Evolutionary conservation across 2,888 invertebrate genomes (phyloP), one percentile per base, ranked within the genome.

Genomic region (Leptinotarsa rubiginosa): DNA sequence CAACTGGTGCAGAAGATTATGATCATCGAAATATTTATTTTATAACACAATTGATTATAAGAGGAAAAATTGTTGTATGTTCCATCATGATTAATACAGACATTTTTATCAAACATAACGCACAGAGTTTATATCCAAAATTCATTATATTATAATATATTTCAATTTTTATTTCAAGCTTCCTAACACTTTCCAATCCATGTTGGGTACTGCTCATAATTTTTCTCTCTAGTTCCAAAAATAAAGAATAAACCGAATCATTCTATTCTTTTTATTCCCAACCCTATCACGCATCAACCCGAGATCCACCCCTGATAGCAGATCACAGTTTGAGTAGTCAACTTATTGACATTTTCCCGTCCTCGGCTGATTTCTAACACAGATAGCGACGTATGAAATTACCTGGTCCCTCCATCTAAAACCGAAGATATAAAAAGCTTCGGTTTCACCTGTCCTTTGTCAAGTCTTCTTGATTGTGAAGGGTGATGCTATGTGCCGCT

Each of bases 271-370:
- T 54, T 41, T 10, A 69, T 56, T 20, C 20, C 47, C 56, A 69
- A 69, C 69, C 65, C 66, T 72, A 70, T 66, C 68, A 68, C 70
- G 47, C 70, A 70, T 69, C 47, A 47, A 56, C 20, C 62, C 64
- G 69, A 71, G 72, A 69, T 76, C 66, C 75, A 69, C 47, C 75
- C 76, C 75, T 77, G 77, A 74, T 75, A 75, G 69, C 73, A 68
- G 59, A 73, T 78, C 77, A 78, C 77, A 62, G 66, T 74, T 73
- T 74, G 79, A 78, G 79, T 80, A 80, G 79, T 76, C 86, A 86
- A 85, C 87, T 87, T 87, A 87, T 87, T 87, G 87, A 87, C 87
- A 86, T 87, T 86, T 86, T 86, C 84, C 83, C 84, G 84, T 85
- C 82, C 82, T 83, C 77, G 82, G 81, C 85, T 86, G 88, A 88